Conservation (phyloP, 2,888 invertebrate species). For the Volucella bombylans region DNA sequence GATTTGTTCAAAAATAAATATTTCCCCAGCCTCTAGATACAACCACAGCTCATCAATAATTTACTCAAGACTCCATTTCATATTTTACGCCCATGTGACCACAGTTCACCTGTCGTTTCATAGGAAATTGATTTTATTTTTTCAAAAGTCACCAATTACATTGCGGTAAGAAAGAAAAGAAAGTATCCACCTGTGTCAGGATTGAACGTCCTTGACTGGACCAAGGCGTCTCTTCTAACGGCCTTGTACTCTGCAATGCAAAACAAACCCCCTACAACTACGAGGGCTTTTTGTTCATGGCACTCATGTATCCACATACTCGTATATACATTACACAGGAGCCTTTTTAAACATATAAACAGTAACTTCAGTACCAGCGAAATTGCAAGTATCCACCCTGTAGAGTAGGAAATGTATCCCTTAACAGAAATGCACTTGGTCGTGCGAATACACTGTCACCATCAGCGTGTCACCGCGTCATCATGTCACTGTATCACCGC, state of each 20-base stretch:
- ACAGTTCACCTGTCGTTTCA: not conserved
- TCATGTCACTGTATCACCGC: conserved; percentile 33
- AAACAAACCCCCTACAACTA: conserved; percentile 16
- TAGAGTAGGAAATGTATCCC: not conserved
- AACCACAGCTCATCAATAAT: too few relatives aligned
- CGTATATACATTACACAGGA: not conserved
- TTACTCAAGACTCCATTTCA: not conserved
- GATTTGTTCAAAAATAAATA: too few relatives aligned
- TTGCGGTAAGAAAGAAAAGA: conserved; percentile 28
- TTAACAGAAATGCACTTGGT: conserved; percentile 14
- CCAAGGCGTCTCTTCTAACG: conserved; percentile 35
- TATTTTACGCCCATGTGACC: not conserved
- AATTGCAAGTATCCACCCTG: conserved; percentile 17
- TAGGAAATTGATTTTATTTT: not conserved
- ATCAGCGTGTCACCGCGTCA: conserved; percentile 16
- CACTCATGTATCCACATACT: not conserved
- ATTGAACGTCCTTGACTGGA: conserved; percentile 49
- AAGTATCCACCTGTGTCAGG: conserved; percentile 26
- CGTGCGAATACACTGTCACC: not conserved
- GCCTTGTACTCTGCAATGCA: conserved; percentile 42
- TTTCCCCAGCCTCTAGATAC: too few relatives aligned
- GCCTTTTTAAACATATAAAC: not conserved
- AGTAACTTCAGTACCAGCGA: not conserved
- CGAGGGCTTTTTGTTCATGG: conserved; percentile 23
- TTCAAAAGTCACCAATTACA: conserved; percentile 15